Evolutionary conservation across 2,888 invertebrate species (phyloP).

Genomic region (Allophyes oxyacanthae): DNA sequence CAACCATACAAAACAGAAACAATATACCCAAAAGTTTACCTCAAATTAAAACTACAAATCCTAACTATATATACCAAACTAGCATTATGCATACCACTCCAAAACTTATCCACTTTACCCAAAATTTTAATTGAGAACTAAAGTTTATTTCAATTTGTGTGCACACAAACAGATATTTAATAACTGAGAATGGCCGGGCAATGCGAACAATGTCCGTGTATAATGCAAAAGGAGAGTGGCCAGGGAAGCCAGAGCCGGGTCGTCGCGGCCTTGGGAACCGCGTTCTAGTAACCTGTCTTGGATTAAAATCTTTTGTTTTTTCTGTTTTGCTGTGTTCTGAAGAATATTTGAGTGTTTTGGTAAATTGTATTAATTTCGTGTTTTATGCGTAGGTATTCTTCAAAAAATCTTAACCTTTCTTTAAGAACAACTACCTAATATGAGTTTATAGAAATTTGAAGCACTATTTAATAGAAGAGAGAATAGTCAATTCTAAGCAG

Average conservation of each 20-base stretch:
- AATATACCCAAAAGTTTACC: too few species aligned
- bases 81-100: background rate
- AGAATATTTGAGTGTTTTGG: slow-evolving; percentile 21
- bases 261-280: slow-evolving; percentile 46
- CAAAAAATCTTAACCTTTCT: too few species aligned
- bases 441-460: too few species aligned
- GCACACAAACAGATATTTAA: slow-evolving; percentile 37
- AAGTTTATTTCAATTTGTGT: slow-evolving; percentile 43
- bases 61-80: slow-evolving; percentile 3
- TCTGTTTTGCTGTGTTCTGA: slow-evolving; percentile 15
- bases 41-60: too few species aligned
- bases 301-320: slow-evolving; percentile 47
- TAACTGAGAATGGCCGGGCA: slow-evolving; percentile 36
- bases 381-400: too few species aligned
- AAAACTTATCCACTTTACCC: slow-evolving; percentile 12
- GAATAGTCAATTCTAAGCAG: too few species aligned
- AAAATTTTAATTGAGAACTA: slow-evolving; percentile 20
- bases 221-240: slow-evolving; percentile 48
- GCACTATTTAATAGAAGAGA: too few species aligned
- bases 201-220: slow-evolving; percentile 45
- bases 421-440: too few species aligned
- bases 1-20: too few species aligned
- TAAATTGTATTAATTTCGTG: slow-evolving; percentile 22
- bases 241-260: slow-evolving; percentile 37
- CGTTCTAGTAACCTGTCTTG: slow-evolving; percentile 46